These are phyloP conservation scores for Mormyrus lacerda DNA, from an alignment of 2,113 vertebrate species.

Conservation along the genomic window DNA sequence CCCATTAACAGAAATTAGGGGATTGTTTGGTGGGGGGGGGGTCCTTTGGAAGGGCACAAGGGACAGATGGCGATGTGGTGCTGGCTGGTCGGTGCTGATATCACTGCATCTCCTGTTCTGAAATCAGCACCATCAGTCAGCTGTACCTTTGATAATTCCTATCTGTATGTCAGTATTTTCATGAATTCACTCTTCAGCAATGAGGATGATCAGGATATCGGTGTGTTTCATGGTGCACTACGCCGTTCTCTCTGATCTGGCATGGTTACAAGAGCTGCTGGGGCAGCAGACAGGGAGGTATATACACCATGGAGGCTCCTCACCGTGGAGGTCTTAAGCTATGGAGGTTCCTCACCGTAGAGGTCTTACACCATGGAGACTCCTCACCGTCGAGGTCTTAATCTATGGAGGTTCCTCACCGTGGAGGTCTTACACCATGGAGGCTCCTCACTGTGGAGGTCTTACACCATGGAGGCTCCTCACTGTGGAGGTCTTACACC, in stretches of 20 bases:
- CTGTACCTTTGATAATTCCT: not conserved
- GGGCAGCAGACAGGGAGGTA: not conserved
- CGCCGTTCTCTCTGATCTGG: not conserved
- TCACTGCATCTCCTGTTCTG: not conserved
- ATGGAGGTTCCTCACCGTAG: not conserved
- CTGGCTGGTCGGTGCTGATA: not conserved
- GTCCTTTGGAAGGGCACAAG: conserved; percentile 57
- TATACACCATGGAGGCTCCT: conserved; percentile 41
- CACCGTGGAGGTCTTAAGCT: conserved; percentile 23
- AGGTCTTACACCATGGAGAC: not conserved
- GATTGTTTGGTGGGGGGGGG: conserved; percentile 60
- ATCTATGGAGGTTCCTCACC: not conserved
- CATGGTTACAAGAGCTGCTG: not conserved
- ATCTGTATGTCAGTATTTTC: not conserved
- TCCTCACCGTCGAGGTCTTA: not conserved
- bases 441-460: not conserved
- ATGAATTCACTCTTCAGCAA: not conserved
- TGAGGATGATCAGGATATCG: not conserved
- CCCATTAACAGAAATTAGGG: conserved; percentile 74
- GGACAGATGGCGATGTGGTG: conserved; percentile 46
- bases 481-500: not conserved
- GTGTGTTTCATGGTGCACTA: not conserved
- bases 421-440: not conserved
- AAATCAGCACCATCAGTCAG: not conserved
- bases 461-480: not conserved